Evolutionary conservation across 92 coral and sea anemone species (phyloP), one percentile per base, ranked within the genome.

Genomic region (Paragorgia papillata): DNA sequence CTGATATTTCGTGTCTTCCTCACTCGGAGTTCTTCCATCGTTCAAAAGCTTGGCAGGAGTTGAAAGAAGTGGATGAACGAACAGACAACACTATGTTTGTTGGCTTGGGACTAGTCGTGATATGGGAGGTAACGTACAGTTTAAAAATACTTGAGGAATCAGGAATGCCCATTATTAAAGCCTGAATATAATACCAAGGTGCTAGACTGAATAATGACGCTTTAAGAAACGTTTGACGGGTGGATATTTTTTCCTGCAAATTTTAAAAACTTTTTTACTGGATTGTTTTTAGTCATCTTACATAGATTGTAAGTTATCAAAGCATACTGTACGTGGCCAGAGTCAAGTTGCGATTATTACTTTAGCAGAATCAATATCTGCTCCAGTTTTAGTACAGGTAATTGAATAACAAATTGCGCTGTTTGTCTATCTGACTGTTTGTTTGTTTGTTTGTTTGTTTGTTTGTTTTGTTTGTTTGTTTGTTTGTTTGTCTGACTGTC

Each of bases 21-120:
- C 88, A 92, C n/a, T 90, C 84, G 54, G 97, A 93, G 74, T 90
- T 93, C 82, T 86, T 88, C 84, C 89, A 88, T 62, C 87, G 97
- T 65, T 90, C 97, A n/a, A 89, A 80, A 0, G 82, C 92, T 0
- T 90, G 97, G 97, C 76, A 87, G 49, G 97, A 93, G 48, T 53
- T 90, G 63, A 75, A 78, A 57, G 71, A 84, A 9, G 44, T 64
- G 9, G 49, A 83, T 7, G 58, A 49, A 2, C 66, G 57, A 57
- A 34, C 81, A 19, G 78, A 66, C 20, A 40, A 27, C 75, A 88
- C 89, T 0, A 87, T 89, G 48, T 79, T 62, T 26, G 86, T 93
- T 44, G 96, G 85, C 17, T 73, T 93, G n/a, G 93, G 89, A 13
- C 84, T 93, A 35, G 76, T 90, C 66, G 97, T 87, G n/a, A 88